These are phyloP conservation scores for Ammodytes dubius DNA, from an alignment of 2,113 vertebrate genomes.

Conservation along the genomic window DNA sequence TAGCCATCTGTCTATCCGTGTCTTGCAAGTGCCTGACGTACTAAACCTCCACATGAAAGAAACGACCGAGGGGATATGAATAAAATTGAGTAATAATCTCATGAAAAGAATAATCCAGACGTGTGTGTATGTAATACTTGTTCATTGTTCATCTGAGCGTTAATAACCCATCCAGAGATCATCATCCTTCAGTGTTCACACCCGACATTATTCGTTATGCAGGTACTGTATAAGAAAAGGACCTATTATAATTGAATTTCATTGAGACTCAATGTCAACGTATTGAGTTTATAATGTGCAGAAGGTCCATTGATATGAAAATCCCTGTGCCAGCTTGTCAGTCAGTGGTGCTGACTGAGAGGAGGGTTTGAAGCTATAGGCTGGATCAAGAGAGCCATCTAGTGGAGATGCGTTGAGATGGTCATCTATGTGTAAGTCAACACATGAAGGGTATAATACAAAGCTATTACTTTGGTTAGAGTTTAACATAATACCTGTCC, in stretches of 20 bases:
- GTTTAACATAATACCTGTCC: too few species aligned
- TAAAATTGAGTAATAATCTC: slow-evolving; percentile 26
- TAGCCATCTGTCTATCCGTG: slow-evolving; percentile 27
- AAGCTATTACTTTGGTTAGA: neutral
- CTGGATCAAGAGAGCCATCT: slow-evolving; percentile 72
- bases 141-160: slow-evolving; percentile 23
- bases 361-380: neutral
- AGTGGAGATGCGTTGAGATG: slow-evolving; percentile 29
- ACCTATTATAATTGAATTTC: slow-evolving; percentile 23
- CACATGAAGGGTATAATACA: neutral
- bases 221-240: neutral
- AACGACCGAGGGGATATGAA: neutral
- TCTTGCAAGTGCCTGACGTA: neutral
- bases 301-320: slow-evolving; percentile 31
- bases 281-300: slow-evolving; percentile 17
- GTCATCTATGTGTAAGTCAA: neutral
- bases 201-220: slow-evolving; percentile 18
- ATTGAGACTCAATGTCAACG: slow-evolving; percentile 12
- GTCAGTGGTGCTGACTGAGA: neutral
- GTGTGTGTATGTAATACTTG: slow-evolving; percentile 1
- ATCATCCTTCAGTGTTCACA: slow-evolving; percentile 36
- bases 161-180: slow-evolving; percentile 34
- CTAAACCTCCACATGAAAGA: slow-evolving; percentile 1
- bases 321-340: slow-evolving; percentile 2
- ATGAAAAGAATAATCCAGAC: slow-evolving; percentile 36